Evolutionary conservation across 2,888 invertebrate species (phyloP), one percentile per base, ranked within the genome.

Genomic region (Molorchus minor): DNA sequence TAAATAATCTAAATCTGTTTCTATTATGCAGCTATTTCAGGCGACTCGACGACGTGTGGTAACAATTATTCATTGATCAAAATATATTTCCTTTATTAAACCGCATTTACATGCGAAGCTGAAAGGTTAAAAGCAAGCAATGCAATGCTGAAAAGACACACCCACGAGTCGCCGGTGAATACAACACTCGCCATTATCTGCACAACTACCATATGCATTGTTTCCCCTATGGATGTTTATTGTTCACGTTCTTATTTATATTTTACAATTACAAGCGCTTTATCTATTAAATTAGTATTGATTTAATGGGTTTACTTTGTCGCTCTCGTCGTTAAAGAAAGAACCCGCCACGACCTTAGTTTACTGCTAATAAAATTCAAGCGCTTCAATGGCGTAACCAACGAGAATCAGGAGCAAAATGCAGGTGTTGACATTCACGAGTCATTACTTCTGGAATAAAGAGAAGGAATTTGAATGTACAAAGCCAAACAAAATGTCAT

Each of bases 161-260:
- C 63, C 60, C 62, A 64, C 64, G 60, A 58, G 55, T 19, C 52
- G 58, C 53, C 55, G 58, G 47, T 62, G 65, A 62, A 62, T 62
- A 47, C 59, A 53, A 62, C 64, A 43, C 20, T 65, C 46, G 47
- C 56, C 61, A 56, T 53, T 58, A 56, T 58, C 55, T 60, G 43
- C 44, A 54, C 44, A 49, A 56, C 65, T 65, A 61, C 69, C 59
- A 65, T 65, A 68, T 64, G 66, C 72, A 73, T 73, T 73, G 73
- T 73, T 72, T 67, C 58, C 58, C n/a, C 64, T 54, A 45, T 51
- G 57, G 56, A 69, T 62, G 62, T 72, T 73, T 73, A 71, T 71
- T 69, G 70, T 67, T 60, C 72, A 68, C 70, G 70, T 61, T 70
- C 65, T 71, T 71, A 69, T 72, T 73, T 72, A 72, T 72, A 72